Base-by-base conservation (phyloP, 2,113 vertebrate genomes). In the Silurus meridionalis region DNA sequence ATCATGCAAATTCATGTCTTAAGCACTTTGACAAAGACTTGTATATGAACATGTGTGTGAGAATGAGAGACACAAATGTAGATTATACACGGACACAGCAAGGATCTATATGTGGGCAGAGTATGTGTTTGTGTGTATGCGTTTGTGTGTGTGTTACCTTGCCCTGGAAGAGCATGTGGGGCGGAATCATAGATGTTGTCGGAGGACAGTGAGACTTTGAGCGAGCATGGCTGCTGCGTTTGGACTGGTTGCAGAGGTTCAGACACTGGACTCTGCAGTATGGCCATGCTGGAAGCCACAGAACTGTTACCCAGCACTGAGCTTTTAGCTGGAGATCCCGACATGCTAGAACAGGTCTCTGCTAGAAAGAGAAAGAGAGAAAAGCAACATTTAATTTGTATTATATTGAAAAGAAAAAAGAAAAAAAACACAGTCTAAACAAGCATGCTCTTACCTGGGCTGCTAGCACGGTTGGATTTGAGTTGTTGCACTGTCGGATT, bases 191-290 rank as follows among this genome's bases (percentile, higher is more conserved):
- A 99, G 95, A 99, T 97, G 87, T 96, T 94, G 94, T 99, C 98
- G 75, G 97, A 97, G 69, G 98, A 99, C 92, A 99, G 92, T 77
- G 98, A 99, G 90, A 97, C 97, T 91, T 98, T 98, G 92, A 99
- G 97, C 23, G 98, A 99, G 93, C 98, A 99, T 23, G 98, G 98
- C 95, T 99, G 98, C 94, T 98, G 97, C 3, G 98, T 99, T 91
- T 99, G 98, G 88, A 99, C 95, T 0, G 80, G 66, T 52, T 84
- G 86, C 55, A 89, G 71, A 2, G 95, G 96, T 91, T 97, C 97
- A n/a, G 93, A 90, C 83, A 90, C 86, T 0, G 93, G 92, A 89
- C 89, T 92, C 46, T 93, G 93, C 71, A 94, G 88, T 80, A 92
- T 91, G 79, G 91, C 90, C 37, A 92, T 91, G 86, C 92, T 91